Conservation (phyloP, 2,888 invertebrate genomes). For the Coecobrya sp. region DNA sequence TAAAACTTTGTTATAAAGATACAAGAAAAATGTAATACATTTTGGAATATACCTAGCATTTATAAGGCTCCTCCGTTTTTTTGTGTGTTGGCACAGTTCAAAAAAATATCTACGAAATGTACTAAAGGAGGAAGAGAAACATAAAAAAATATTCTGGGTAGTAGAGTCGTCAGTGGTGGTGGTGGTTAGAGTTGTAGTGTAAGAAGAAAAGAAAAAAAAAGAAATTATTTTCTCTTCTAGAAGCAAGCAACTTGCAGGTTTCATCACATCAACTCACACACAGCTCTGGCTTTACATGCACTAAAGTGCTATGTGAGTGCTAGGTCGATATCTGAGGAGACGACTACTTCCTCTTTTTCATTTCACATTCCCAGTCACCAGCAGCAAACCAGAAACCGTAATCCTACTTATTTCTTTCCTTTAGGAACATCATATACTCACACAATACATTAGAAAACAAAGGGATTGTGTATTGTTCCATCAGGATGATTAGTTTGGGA, state of each 20-base stretch:
- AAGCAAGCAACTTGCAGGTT: not conserved
- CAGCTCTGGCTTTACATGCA: no score
- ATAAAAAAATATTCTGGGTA: not conserved
- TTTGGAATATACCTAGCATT: not conserved
- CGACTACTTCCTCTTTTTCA: conserved; percentile 13
- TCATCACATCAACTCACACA: not conserved
- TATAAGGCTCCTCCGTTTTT: not conserved
- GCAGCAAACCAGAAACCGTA: not conserved
- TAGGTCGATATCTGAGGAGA: conserved; percentile 28
- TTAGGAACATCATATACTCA: no score
- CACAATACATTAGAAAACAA: not conserved
- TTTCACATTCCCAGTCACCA: conserved; percentile 15
- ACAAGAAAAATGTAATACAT: not conserved
- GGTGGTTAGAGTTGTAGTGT: not conserved
- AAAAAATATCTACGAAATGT: not conserved
- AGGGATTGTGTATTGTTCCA: not conserved
- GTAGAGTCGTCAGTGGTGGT: not conserved
- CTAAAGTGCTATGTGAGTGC: not conserved
- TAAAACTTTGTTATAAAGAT: not conserved
- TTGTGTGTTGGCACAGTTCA: conserved; percentile 27
- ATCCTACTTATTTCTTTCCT: not conserved
- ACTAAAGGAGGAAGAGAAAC: not conserved
- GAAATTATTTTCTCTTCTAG: conserved; percentile 11
- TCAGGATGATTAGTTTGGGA: not conserved
- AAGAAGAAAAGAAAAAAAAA: conserved; percentile 1